These are phyloP conservation scores for Porites divaricata DNA, from an alignment of 92 coral and sea anemone species.

Conservation along the genomic window DNA sequence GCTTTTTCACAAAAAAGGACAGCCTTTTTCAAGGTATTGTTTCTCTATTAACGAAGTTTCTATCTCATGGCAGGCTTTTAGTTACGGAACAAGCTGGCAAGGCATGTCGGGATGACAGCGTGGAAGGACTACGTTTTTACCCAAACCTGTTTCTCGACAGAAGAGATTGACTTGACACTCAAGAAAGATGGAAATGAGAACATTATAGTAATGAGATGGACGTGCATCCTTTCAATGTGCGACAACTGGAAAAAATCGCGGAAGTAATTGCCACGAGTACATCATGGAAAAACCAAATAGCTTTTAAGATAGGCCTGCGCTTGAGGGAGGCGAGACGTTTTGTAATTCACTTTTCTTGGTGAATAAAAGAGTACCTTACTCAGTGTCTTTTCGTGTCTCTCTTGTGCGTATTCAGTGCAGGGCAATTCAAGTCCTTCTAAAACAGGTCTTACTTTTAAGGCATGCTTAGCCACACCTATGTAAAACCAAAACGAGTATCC, in stretches of 20 bases:
- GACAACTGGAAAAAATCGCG: background rate
- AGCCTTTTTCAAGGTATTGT: too few relatives aligned
- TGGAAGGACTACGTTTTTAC: conserved; percentile 93
- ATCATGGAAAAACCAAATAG: background rate
- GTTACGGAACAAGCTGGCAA: conserved; percentile 99
- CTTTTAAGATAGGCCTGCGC: background rate
- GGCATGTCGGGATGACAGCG: conserved; percentile 97
- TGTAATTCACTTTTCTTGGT: background rate
- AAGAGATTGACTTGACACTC: conserved; percentile 27
- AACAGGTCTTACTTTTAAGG: too few relatives aligned
- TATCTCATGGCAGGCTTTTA: conserved; percentile 61
- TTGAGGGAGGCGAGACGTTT: background rate
- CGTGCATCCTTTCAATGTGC: background rate
- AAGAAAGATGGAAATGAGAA: background rate
- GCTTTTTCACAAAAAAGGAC: too few relatives aligned
- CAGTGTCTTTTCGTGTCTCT: background rate
- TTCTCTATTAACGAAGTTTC: background rate
- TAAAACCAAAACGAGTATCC: too few relatives aligned
- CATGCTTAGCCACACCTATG: too few relatives aligned
- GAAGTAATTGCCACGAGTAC: background rate
- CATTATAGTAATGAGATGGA: background rate
- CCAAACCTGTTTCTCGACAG: conserved; percentile 89
- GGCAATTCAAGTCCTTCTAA: too few relatives aligned
- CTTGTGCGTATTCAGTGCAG: background rate
- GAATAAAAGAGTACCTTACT: background rate